phyloP scores from a whole-genome alignment of 1,140 invertebrate genomes.

The Sycophila sp. region DNA sequence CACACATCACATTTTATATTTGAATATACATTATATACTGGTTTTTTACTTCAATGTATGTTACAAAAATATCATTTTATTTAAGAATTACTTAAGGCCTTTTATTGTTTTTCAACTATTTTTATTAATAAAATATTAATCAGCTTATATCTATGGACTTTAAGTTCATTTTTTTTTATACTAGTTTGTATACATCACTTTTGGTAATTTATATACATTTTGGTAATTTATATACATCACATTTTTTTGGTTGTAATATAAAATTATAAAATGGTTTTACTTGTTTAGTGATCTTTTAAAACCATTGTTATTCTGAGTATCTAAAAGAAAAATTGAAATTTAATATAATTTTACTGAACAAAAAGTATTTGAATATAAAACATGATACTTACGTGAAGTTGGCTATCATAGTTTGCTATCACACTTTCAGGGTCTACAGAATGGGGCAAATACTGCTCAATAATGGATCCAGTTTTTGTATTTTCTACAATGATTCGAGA shows the following conservation, averaged over 20 bases:
- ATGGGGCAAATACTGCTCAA: constrained; percentile 77
- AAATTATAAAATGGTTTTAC: background rate
- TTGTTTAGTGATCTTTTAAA: constrained; percentile 12
- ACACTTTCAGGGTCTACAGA: constrained; percentile 69
- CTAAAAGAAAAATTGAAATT: constrained; percentile 50
- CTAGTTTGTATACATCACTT: too few relatives aligned
- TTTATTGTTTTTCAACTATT: background rate
- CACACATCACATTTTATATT: constrained; percentile 6
- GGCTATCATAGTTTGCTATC: constrained; percentile 72
- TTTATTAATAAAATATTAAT: too few relatives aligned
- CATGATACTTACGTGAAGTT: constrained; percentile 66
- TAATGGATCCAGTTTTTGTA: constrained; percentile 67
- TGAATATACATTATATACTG: constrained; percentile 6
- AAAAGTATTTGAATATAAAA: constrained; percentile 14
- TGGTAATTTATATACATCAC: too few relatives aligned
- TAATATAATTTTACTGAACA: constrained; percentile 11
- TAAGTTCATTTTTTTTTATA: too few relatives aligned
- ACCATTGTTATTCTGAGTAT: constrained; percentile 55
- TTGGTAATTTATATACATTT: too few relatives aligned
- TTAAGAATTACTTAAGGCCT: background rate
- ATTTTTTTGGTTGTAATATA: background rate
- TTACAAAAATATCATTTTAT: constrained; percentile 30
- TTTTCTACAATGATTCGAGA: constrained; percentile 77
- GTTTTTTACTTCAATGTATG: constrained; percentile 23
- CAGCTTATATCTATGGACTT: too few relatives aligned